phyloP scores from a whole-genome alignment of 2,113 vertebrate species.

The Lepisosteus oculatus region DNA sequence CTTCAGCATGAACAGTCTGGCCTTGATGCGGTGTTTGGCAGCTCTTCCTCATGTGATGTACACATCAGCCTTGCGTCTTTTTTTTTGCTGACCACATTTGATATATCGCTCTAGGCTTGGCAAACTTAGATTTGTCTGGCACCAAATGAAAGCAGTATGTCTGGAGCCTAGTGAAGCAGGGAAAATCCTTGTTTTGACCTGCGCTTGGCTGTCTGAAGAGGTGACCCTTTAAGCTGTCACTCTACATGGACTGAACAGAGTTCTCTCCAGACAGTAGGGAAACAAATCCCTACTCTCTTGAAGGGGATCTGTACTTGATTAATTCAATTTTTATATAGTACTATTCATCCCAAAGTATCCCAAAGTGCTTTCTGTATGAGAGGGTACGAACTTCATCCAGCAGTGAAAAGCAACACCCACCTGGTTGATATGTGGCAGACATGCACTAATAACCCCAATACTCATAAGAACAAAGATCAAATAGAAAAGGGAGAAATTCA shows the following conservation, averaged over 20 bases:
- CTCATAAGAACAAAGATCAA: too few species aligned
- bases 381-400: too few species aligned
- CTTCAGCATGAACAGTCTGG: not conserved
- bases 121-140: conserved; percentile 9
- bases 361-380: too few species aligned
- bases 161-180: conserved; percentile 8
- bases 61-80: not conserved
- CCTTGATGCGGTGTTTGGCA: not conserved
- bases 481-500: too few species aligned
- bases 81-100: conserved; percentile 10
- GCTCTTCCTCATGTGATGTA: not conserved
- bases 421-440: too few species aligned
- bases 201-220: not conserved
- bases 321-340: too few species aligned
- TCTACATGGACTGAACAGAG: not conserved
- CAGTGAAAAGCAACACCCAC: too few species aligned
- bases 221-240: conserved; percentile 4
- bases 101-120: not conserved
- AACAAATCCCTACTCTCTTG: not conserved
- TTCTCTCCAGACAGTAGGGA: not conserved
- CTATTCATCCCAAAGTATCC: too few species aligned
- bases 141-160: conserved; percentile 15
- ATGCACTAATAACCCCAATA: too few species aligned
- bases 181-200: conserved; percentile 11
- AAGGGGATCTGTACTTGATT: too few species aligned